Base-by-base conservation (phyloP, 2,888 invertebrate species). In the Lamproptera curius region DNA sequence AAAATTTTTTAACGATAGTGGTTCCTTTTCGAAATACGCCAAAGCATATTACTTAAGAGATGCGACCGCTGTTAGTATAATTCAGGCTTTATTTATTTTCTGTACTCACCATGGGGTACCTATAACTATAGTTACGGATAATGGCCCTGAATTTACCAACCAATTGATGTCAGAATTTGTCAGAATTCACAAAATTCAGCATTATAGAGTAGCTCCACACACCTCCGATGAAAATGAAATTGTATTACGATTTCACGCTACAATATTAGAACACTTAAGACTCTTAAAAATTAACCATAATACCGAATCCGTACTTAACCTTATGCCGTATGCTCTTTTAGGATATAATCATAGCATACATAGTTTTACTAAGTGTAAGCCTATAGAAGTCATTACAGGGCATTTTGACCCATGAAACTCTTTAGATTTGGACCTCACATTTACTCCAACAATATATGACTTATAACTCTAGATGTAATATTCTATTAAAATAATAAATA, bases 1-100 rank as follows among this genome's bases (percentile, higher is more conserved):
- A 37, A 28, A 53, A 50, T 23, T 54, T 37, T 31, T 6, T 54
- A 8, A 53, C 54, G 2, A 15, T 56, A 8, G 33, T 52, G n/a
- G 46, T 8, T 14, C 28, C 6, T 44, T 50, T 39, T 44, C 47
- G 4, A 47, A 50, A 36, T 50, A 44, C 13, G 51, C 46, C 2
- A 51, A 51, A 42, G 44, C 44, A 20, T 42, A 46, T 16, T 9
- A 8, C 9, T 51, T 28, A n/a, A n/a, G 17, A 39, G n/a, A 39
- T 15, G 11, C 1, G 13, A 26, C 6, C 5, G 45, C 45, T 15
- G 11, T 17, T 2, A 50, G 23, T 11, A 35, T 53, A 16, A 20
- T n/a, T 9, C 16, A 44, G 37, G 45, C 45, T 9, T 37, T 50
- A 23, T 17, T 53, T 8, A 36, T 1, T 2, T 44, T 41, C 17